These are phyloP conservation scores for Drosophila sulfurigaster DNA, from an alignment of 1,140 invertebrate genomes.

Conservation along the genomic window DNA sequence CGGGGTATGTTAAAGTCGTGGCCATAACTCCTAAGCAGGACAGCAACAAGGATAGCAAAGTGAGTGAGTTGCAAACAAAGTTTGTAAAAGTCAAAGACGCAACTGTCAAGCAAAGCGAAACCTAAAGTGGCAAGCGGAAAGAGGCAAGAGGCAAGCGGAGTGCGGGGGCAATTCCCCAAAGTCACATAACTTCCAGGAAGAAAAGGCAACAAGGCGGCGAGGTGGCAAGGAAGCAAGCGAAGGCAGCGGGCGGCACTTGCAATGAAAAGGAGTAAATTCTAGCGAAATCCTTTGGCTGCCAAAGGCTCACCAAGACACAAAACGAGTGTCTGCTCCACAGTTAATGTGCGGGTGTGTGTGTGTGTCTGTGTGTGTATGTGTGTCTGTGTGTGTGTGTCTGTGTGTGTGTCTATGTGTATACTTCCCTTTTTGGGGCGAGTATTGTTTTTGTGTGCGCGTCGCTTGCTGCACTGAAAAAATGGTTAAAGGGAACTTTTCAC, in stretches of 20 bases:
- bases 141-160: constrained; percentile 22
- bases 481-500: constrained; percentile 80
- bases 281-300: constrained; percentile 60
- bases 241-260: constrained; percentile 2
- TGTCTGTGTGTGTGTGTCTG: constrained; percentile 1
- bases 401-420: constrained; percentile 4
- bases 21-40: constrained; percentile 36
- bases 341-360: constrained; percentile 17
- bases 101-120: constrained; percentile 51
- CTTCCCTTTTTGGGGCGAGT: constrained; percentile 12
- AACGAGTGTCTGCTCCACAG: constrained; percentile 1
- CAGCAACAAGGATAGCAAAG: constrained; percentile 26
- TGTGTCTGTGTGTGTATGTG: neutral
- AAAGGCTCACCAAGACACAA: constrained; percentile 28
- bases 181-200: constrained; percentile 72
- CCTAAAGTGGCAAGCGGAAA: constrained; percentile 64
- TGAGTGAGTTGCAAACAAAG: constrained; percentile 48
- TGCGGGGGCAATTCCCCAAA: constrained; percentile 72
- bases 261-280: constrained; percentile 68
- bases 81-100: constrained; percentile 52
- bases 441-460: constrained; percentile 64
- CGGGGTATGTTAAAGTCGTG: constrained; percentile 46
- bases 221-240: too few species aligned
- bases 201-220: constrained; percentile 26
- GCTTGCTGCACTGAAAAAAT: constrained; percentile 62